Evolutionary conservation across 1,140 invertebrate genomes (phyloP), one percentile per base, ranked within the genome.

Genomic region (Sinonovacula constricta): DNA sequence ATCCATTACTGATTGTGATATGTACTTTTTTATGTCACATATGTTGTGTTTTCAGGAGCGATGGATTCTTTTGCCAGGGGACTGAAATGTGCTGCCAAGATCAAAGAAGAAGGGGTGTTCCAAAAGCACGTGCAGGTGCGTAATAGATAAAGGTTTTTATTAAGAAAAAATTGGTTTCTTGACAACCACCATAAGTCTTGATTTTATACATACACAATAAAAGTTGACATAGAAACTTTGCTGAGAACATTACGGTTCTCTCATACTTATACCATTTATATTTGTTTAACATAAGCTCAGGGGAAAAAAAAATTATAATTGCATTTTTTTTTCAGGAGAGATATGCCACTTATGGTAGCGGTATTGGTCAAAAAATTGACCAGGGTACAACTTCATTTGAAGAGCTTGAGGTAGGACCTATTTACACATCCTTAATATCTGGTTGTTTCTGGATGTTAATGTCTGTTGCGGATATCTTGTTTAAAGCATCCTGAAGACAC

Each of bases 1-100:
- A n/a, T n/a, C n/a, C n/a, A n/a, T n/a, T n/a, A n/a, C n/a, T n/a
- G n/a, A n/a, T n/a, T n/a, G n/a, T n/a, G n/a, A 10, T 30, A 65
- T 34, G 12, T 65, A 33, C 34, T 10, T 65, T 65, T 15, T 33
- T 18, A 7, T 12, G 5, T 31, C 14, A 12, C 26, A 3, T 14
- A 66, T 7, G n/a, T 49, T 34, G 34, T 30, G 59, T 69, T 81
- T 51, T 12, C 74, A 91, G 90, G 90, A 66, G 92, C 92, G 24
- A 92, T 94, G 84, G 94, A 94, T 87, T 91, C 92, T 0, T 91
- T 93, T 75, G 93, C 93, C 0, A 90, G 92, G 79, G 93, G 92
- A 0, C 82, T 94, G 28, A 89, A 92, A 34, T 88, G 91, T 63
- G 93, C 93, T 0, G 91, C 92, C 65, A 92, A 88, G 49, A 88